phyloP scores from a whole-genome alignment of 1,140 invertebrate genomes.

The Macrosteles quadrilineatus region DNA sequence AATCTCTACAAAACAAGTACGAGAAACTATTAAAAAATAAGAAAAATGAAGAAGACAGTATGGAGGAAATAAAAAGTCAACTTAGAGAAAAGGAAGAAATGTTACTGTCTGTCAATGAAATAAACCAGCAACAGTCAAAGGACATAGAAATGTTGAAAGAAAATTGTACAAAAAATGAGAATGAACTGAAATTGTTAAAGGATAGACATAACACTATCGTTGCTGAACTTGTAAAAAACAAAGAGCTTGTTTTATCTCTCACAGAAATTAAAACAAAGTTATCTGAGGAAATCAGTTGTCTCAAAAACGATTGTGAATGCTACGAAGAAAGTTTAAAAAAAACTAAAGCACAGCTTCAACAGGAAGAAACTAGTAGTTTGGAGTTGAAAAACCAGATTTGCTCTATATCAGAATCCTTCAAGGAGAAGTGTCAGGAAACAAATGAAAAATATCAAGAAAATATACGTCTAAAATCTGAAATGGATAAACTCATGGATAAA shows the following conservation, averaged over 20 bases:
- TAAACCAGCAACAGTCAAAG: neutral
- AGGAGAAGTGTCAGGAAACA: neutral
- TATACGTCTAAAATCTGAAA: neutral
- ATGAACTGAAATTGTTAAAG: neutral
- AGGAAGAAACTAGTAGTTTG: neutral
- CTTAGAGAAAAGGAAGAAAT: neutral
- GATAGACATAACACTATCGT: neutral
- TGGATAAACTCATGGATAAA: neutral
- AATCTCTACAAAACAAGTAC: neutral
- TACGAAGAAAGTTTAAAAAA: too few species aligned
- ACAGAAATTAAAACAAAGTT: neutral
- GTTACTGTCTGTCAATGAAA: neutral
- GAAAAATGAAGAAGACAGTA: neutral
- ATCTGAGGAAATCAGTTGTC: neutral
- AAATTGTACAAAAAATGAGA: neutral
- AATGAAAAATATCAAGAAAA: constrained; percentile 1
- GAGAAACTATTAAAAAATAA: neutral
- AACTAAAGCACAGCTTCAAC: neutral
- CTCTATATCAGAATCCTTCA: neutral
- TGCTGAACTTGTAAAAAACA: neutral
- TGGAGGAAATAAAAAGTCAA: neutral
- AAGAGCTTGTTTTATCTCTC: neutral
- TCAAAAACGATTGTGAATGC: neutral
- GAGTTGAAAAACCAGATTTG: neutral
- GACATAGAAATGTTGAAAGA: neutral